These are phyloP conservation scores for Apodemus sylvaticus DNA, from an alignment of 2,113 vertebrate genomes.

Conservation along the genomic window DNA sequence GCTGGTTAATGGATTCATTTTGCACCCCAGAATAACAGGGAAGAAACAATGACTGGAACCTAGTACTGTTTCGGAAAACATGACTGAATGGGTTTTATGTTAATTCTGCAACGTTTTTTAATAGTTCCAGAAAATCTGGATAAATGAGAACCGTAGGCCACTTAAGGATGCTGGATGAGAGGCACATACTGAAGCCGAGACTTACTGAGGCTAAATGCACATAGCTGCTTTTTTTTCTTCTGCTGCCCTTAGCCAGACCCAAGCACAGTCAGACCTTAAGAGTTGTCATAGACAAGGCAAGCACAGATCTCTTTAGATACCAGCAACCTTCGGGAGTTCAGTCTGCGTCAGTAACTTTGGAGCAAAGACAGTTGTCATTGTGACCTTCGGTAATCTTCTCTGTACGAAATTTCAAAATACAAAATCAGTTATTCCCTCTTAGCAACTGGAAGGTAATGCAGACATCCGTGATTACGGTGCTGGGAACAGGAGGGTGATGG, in stretches of 20 bases:
- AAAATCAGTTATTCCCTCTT: constrained; percentile 7
- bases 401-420: neutral
- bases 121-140: constrained; percentile 70
- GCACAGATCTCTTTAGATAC: neutral
- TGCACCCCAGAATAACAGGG: constrained; percentile 66
- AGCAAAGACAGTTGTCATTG: neutral
- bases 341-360: neutral
- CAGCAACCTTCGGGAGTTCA: neutral
- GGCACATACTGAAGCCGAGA: neutral
- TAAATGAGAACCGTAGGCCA: constrained; percentile 43
- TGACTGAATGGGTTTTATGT: constrained; percentile 61
- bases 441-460: neutral
- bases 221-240: neutral
- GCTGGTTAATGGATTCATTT: constrained; percentile 74
- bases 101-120: constrained; percentile 71
- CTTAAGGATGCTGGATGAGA: constrained; percentile 44
- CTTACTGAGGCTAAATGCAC: constrained; percentile 8
- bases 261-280: neutral
- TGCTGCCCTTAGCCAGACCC: neutral
- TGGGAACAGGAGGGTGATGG: neutral
- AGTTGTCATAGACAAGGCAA: constrained; percentile 17
- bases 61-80: constrained; percentile 69
- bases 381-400: constrained; percentile 15
- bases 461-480: neutral
- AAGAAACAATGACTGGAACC: constrained; percentile 71